phyloP scores from a whole-genome alignment of 2,797 vertebrate species.

The Takifugu ocellatus region DNA sequence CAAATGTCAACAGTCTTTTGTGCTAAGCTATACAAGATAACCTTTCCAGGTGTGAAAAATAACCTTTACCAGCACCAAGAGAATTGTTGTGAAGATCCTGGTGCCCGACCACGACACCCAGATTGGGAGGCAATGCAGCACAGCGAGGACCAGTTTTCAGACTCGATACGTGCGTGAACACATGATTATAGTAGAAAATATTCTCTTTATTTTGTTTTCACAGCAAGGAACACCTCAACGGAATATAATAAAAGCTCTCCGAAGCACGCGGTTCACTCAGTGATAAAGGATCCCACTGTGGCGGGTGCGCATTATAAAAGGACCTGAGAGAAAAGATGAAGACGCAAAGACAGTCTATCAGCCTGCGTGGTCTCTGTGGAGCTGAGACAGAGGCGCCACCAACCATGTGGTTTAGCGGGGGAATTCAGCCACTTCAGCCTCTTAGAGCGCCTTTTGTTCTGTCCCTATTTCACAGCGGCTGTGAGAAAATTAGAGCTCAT shows the following conservation, averaged over 20 bases:
- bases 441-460: conserved; percentile 25
- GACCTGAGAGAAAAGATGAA: conserved; percentile 39
- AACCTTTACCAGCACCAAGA: not conserved
- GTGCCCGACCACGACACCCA: too few relatives aligned
- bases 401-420: conserved; percentile 42
- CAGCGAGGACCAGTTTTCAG: conserved; percentile 1
- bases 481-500: conserved; percentile 18
- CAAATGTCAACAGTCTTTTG: not conserved
- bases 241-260: not conserved
- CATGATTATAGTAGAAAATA: not conserved
- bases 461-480: conserved; percentile 11
- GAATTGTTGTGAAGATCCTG: too few relatives aligned
- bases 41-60: not conserved
- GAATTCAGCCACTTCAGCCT: conserved; percentile 40
- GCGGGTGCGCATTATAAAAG: conserved; percentile 38
- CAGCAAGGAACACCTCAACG: conserved; percentile 4
- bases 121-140: conserved; percentile 1
- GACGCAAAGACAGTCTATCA: conserved; percentile 52
- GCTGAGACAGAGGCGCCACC: conserved; percentile 37
- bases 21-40: not conserved
- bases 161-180: conserved; percentile 8
- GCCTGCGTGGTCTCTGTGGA: conserved; percentile 41
- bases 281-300: conserved; percentile 20
- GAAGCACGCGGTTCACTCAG: not conserved
- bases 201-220: conserved; percentile 3